These are phyloP conservation scores for Athene cunicularia DNA, from an alignment of 2,113 vertebrate genomes.

Conservation along the genomic window DNA sequence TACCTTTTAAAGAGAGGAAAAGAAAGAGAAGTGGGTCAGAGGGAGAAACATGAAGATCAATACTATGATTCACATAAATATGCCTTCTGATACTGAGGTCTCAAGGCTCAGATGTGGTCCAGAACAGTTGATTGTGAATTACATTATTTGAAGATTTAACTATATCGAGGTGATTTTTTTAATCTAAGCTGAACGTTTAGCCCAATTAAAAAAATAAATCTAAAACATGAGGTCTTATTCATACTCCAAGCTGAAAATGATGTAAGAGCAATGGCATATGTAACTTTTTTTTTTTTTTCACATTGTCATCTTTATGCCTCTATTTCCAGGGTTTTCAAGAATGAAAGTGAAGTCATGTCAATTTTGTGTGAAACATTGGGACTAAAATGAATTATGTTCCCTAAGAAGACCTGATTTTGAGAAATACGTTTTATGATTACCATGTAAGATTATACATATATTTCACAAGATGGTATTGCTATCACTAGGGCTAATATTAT, in stretches of 20 bases:
- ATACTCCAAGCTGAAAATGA: not conserved
- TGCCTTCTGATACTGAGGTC: not conserved
- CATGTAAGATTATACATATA: not conserved
- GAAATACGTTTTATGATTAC: not conserved
- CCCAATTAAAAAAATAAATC: not conserved
- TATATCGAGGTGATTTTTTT: not conserved
- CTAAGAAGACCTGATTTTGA: not conserved
- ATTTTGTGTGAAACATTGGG: not conserved
- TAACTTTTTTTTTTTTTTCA: not conserved
- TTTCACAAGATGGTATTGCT: not conserved
- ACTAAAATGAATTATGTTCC: not conserved
- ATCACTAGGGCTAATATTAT: not conserved
- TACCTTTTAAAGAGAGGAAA: not conserved
- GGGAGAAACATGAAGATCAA: not conserved
- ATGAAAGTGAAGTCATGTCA: not conserved
- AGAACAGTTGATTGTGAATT: not conserved
- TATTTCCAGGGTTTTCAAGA: not conserved
- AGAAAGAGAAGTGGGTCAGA: not conserved
- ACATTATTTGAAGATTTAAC: not conserved
- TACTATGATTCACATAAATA: not conserved
- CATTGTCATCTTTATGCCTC: not conserved
- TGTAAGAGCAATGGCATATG: not conserved
- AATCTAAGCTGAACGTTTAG: not conserved
- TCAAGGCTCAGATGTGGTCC: rapidly evolving
- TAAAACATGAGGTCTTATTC: not conserved